Conservation (phyloP, 1,140 invertebrate genomes). For the Eupeodes corollae region DNA sequence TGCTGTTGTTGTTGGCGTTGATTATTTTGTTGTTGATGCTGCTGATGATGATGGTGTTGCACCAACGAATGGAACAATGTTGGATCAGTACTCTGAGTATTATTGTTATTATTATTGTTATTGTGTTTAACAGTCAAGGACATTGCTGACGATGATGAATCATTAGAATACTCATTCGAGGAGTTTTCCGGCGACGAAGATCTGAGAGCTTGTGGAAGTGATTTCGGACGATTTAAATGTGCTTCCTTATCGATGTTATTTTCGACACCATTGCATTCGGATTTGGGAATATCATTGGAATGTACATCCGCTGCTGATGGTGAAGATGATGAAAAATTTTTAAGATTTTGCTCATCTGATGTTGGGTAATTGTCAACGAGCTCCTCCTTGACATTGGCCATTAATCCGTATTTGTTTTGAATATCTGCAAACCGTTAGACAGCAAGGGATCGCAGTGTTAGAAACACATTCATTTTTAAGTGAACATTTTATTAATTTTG, state of each 20-base stretch:
- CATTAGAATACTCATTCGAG: not conserved
- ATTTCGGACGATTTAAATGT: not conserved
- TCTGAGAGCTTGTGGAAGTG: not conserved
- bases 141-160: slow-evolving; percentile 28
- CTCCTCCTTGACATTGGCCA: slow-evolving; percentile 1
- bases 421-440: slow-evolving; percentile 4
- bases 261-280: not conserved
- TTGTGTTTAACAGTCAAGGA: slow-evolving; percentile 27
- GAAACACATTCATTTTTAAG: not conserved
- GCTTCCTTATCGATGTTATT: no score
- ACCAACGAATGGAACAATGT: slow-evolving; percentile 15
- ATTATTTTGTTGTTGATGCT: slow-evolving; percentile 12
- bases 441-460: slow-evolving; percentile 3
- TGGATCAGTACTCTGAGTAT: slow-evolving; percentile 15
- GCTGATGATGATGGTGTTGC: slow-evolving; percentile 8
- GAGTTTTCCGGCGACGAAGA: no score
- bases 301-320: not conserved
- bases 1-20: slow-evolving; percentile 16
- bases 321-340: not conserved
- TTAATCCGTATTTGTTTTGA: slow-evolving; percentile 2
- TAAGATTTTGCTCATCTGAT: no score
- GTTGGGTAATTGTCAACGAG: not conserved
- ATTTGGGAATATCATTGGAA: not conserved
- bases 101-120: slow-evolving; percentile 21
- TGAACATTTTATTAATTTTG: not conserved